These are phyloP conservation scores for Drosophila novamexicana DNA, from an alignment of 1,140 invertebrate genomes.

Conservation along the genomic window DNA sequence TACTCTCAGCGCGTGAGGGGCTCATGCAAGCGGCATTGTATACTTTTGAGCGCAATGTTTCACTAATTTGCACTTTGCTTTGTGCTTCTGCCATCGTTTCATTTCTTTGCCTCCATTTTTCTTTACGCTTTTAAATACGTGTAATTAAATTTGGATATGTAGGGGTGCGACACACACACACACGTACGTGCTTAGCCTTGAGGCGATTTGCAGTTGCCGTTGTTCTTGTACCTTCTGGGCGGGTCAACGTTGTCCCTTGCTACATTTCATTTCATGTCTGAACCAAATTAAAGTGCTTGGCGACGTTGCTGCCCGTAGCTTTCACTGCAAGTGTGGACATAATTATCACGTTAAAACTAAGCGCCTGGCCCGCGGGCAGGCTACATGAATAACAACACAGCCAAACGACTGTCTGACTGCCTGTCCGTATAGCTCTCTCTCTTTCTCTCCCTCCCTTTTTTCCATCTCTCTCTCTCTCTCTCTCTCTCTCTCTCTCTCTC, in stretches of 20 bases:
- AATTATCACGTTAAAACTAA: constrained; percentile 62
- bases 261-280: constrained; percentile 62
- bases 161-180: constrained; percentile 5
- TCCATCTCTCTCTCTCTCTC: not conserved
- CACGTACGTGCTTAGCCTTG: constrained; percentile 49
- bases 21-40: constrained; percentile 37
- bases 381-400: constrained; percentile 28
- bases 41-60: constrained; percentile 66
- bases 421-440: not conserved
- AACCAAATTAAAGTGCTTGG: constrained; percentile 65
- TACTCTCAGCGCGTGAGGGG: not conserved
- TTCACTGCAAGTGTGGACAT: constrained; percentile 48
- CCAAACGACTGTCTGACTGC: not conserved
- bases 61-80: constrained; percentile 78
- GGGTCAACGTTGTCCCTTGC: constrained; percentile 11
- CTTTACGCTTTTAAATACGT: constrained; percentile 74
- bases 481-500: not conserved
- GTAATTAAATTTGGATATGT: constrained; percentile 71
- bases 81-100: constrained; percentile 44
- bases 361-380: not conserved
- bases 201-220: constrained; percentile 10
- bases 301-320: constrained; percentile 4
- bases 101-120: constrained; percentile 31
- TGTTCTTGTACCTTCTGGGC: constrained; percentile 5
- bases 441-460: not conserved